Conservation (phyloP, 2,888 invertebrate genomes). For the Elysia crispata region DNA sequence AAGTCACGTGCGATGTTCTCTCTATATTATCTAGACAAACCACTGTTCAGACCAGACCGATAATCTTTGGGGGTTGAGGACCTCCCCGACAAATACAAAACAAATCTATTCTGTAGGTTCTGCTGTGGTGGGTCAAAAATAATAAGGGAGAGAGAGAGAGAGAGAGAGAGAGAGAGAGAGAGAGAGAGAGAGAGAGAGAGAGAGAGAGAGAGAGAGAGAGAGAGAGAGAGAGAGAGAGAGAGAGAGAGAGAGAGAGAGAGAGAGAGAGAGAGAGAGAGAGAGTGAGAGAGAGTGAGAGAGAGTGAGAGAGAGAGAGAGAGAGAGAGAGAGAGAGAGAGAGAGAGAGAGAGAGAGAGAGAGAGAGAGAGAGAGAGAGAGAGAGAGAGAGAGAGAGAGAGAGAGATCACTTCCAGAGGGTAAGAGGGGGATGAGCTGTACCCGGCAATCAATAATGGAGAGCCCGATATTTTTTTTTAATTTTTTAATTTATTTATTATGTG, state of each 20-base stretch:
- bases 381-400: conserved; percentile 24
- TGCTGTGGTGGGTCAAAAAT: no score
- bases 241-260: conserved; percentile 14
- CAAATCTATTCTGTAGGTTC: no score
- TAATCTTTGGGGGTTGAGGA: no score
- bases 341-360: conserved; percentile 19
- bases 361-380: background rate
- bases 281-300: background rate
- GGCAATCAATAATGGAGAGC: background rate
- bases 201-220: conserved; percentile 20
- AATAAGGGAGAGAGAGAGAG: background rate
- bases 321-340: conserved; percentile 17
- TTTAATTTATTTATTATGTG: no score
- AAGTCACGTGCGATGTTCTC: no score
- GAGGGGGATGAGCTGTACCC: no score
- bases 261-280: conserved; percentile 30
- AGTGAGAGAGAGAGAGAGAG: conserved; percentile 22
- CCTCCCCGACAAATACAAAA: no score
- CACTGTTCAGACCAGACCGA: no score
- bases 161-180: conserved; percentile 22
- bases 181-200: conserved; percentile 17
- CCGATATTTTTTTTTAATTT: no score
- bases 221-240: conserved; percentile 20
- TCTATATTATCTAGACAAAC: no score
- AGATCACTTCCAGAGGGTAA: background rate